A percentile compares a stretch with the other conserved stretches of the same genome.
These are phyloP conservation scores for Lycocerus yunnanus DNA, from an alignment of 2,888 invertebrate genomes.

Conservation along the genomic window DNA sequence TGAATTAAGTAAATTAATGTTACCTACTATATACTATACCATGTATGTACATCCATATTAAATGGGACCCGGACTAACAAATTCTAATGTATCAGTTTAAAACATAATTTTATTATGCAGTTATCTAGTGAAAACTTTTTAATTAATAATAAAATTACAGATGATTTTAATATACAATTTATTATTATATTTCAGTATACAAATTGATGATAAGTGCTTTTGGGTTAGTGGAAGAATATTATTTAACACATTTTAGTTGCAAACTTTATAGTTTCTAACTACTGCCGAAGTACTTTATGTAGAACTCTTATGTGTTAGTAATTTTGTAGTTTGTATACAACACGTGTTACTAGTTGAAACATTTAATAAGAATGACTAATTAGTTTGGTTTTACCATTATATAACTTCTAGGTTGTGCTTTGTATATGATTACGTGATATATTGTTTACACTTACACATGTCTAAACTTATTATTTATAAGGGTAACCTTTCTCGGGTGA, in stretches of 20 bases:
- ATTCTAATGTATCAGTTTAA: background rate
- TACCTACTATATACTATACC: background rate
- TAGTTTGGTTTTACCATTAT: constrained; percentile 9
- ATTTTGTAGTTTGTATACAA: constrained; percentile 19
- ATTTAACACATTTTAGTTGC: background rate
- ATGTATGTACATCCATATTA: too few relatives aligned
- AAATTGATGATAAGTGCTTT: background rate
- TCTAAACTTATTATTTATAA: background rate
- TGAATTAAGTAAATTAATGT: background rate
- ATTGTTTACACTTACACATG: background rate
- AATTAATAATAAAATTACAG: background rate
- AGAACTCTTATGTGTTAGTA: constrained; percentile 16
- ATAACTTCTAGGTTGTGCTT: background rate
- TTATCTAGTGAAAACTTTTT: background rate
- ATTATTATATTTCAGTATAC: too few relatives aligned
- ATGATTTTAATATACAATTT: background rate
- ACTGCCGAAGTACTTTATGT: constrained; percentile 20
- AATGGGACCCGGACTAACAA: too few relatives aligned
- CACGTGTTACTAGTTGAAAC: constrained; percentile 6
- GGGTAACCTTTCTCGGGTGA: background rate
- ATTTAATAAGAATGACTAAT: constrained; percentile 22
- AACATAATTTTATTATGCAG: too few relatives aligned
- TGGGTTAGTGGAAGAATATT: background rate
- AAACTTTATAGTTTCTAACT: constrained; percentile 10
- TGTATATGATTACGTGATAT: background rate